phyloP scores from a whole-genome alignment of 1,140 invertebrate genomes.

The Octopus bimaculoides region DNA sequence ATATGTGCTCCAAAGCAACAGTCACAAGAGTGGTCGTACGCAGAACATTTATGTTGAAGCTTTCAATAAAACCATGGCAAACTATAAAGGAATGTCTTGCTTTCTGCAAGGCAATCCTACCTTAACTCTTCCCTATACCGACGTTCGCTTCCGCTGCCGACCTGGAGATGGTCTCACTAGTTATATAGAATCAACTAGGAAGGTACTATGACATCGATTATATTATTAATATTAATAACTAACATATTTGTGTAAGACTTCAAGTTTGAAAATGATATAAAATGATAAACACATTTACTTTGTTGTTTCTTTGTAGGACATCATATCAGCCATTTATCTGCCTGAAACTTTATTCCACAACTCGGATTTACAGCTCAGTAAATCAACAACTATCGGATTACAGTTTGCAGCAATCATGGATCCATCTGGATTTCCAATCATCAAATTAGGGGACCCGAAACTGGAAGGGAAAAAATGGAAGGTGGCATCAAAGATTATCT shows the following conservation, averaged over 20 bases:
- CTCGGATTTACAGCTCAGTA: constrained; percentile 11
- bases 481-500: constrained; percentile 39
- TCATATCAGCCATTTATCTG: constrained; percentile 38
- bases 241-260: too few species aligned
- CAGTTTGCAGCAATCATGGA: constrained; percentile 40
- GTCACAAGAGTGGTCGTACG: background rate
- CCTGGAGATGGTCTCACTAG: background rate
- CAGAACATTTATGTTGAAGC: background rate
- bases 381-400: background rate
- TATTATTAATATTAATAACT: too few species aligned
- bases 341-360: constrained; percentile 33
- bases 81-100: constrained; percentile 5
- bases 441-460: constrained; percentile 30
- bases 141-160: background rate
- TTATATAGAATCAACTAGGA: background rate
- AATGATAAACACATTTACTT: too few species aligned
- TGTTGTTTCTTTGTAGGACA: background rate
- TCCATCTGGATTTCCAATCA: constrained; percentile 46
- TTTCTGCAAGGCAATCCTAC: background rate
- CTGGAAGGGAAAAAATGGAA: constrained; percentile 31
- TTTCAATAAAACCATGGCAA: background rate
- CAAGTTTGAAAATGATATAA: too few species aligned
- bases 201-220: background rate
- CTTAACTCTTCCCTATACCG: background rate
- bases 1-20: background rate